Percentiles rank a stretch among this genome's conserved stretches.
Evolutionary conservation across 2,888 invertebrate species (phyloP).

Genomic region (Lasius fuliginosus): DNA sequence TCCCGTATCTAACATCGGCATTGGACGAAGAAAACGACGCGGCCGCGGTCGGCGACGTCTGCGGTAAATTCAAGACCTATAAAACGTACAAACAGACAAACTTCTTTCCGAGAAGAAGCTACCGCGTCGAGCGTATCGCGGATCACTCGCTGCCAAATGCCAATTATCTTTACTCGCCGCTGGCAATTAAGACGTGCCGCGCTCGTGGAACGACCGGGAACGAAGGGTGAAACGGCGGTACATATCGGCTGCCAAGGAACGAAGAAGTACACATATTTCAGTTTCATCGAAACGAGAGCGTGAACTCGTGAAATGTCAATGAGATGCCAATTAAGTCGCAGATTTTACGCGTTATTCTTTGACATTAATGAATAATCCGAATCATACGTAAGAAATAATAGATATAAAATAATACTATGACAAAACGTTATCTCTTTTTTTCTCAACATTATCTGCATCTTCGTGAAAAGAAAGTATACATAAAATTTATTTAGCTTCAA

Average conservation of each 20-base stretch:
- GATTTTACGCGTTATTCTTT: not conserved
- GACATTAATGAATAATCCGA: too few species aligned
- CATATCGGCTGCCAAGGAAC: slow-evolving; percentile 58
- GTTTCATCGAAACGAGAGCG: slow-evolving; percentile 59
- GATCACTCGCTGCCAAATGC: slow-evolving; percentile 78
- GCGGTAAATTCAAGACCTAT: slow-evolving; percentile 63
- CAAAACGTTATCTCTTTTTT: too few species aligned
- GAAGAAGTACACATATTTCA: slow-evolving; percentile 17
- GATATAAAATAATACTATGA: too few species aligned
- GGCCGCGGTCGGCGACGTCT: slow-evolving; percentile 66
- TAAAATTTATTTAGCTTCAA: too few species aligned
- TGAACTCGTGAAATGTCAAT: not conserved
- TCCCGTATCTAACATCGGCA: slow-evolving; percentile 79
- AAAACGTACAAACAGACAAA: slow-evolving; percentile 76
- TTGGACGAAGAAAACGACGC: slow-evolving; percentile 64
- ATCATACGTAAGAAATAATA: too few species aligned
- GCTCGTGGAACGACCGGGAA: slow-evolving; percentile 16
- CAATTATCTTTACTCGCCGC: slow-evolving; percentile 76
- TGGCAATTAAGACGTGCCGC: slow-evolving; percentile 70
- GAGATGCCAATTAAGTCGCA: not conserved
- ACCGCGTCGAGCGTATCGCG: slow-evolving; percentile 72
- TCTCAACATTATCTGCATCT: too few species aligned
- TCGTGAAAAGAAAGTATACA: too few species aligned
- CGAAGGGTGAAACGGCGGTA: slow-evolving; percentile 51
- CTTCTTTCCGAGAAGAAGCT: slow-evolving; percentile 78